Percentiles rank a stretch among this genome's conserved stretches.
Evolutionary conservation across 2,113 vertebrate species (phyloP).

Genomic region (Siniperca knerii): DNA sequence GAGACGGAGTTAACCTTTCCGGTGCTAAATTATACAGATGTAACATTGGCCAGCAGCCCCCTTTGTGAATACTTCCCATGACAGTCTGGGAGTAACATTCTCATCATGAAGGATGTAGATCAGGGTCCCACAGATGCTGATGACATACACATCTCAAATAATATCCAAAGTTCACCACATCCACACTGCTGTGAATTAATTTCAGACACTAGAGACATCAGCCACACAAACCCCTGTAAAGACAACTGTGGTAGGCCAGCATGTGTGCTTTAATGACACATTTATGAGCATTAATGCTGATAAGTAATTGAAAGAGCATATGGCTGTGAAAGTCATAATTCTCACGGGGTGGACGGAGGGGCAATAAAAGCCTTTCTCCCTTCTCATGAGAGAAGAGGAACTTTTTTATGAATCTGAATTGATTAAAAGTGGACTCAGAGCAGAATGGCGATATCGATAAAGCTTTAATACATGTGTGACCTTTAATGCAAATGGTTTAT

Average conservation of each 20-base stretch:
- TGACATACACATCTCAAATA: slow-evolving; percentile 41
- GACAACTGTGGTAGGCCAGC: slow-evolving; percentile 8
- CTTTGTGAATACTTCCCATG: slow-evolving; percentile 7
- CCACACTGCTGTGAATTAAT: slow-evolving; percentile 5
- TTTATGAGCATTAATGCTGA: slow-evolving; percentile 63
- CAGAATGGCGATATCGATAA: not conserved
- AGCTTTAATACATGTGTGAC: slow-evolving; percentile 6
- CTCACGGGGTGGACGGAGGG: not conserved
- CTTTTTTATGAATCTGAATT: slow-evolving; percentile 19
- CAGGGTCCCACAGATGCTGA: slow-evolving; percentile 39
- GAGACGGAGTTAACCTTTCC: slow-evolving; percentile 49
- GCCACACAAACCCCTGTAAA: slow-evolving; percentile 12
- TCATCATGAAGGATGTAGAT: slow-evolving; percentile 27
- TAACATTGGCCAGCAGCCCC: not conserved
- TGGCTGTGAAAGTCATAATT: slow-evolving; percentile 45
- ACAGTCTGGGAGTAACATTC: slow-evolving; percentile 1
- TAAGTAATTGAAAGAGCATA: slow-evolving; percentile 49
- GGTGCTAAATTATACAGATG: slow-evolving; percentile 46
- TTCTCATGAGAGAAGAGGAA: slow-evolving; percentile 49
- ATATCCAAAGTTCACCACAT: slow-evolving; percentile 45
- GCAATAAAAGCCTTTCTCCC: slow-evolving; percentile 34
- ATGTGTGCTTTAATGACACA: slow-evolving; percentile 50
- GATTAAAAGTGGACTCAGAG: slow-evolving; percentile 33
- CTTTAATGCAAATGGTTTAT: slow-evolving; percentile 29
- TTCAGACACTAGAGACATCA: slow-evolving; percentile 8